phyloP scores from a whole-genome alignment of 2,888 invertebrate genomes.

The Conomelus anceps region DNA sequence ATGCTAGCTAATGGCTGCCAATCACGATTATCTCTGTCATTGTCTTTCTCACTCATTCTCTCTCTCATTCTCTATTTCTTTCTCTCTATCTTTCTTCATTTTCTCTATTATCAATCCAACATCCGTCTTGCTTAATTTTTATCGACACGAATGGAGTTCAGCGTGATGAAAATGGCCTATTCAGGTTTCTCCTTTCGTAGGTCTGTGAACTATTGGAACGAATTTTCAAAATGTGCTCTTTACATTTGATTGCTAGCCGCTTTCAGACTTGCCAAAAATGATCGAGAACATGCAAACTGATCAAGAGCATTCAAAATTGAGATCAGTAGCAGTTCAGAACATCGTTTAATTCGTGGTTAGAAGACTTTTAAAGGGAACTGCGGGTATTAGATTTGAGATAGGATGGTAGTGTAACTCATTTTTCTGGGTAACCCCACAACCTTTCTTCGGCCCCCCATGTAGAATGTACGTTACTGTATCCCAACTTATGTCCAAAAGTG shows the following conservation, averaged over 20 bases:
- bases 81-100: slow-evolving; percentile 4
- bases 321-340: not conserved
- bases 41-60: slow-evolving; percentile 10
- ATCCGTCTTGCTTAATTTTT: not conserved
- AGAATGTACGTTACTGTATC: too few species aligned
- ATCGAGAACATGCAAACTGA: not conserved
- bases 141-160: not conserved
- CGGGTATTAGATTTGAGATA: too few species aligned
- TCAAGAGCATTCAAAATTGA: too few species aligned
- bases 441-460: too few species aligned
- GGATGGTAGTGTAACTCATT: too few species aligned
- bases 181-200: not conserved
- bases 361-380: too few species aligned
- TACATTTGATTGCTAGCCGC: not conserved
- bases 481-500: too few species aligned
- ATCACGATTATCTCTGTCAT: slow-evolving; percentile 26
- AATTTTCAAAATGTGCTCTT: not conserved
- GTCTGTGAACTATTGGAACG: not conserved
- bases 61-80: not conserved
- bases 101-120: not conserved
- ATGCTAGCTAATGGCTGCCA: not conserved
- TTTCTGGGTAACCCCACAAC: too few species aligned
- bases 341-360: too few species aligned
- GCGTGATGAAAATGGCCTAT: not conserved
- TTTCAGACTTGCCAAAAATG: not conserved